A percentile compares a stretch with the other conserved stretches of the same genome.
phyloP scores from a whole-genome alignment of 2,797 vertebrate genomes.

The Ctenochaetus hawaiiensis region DNA sequence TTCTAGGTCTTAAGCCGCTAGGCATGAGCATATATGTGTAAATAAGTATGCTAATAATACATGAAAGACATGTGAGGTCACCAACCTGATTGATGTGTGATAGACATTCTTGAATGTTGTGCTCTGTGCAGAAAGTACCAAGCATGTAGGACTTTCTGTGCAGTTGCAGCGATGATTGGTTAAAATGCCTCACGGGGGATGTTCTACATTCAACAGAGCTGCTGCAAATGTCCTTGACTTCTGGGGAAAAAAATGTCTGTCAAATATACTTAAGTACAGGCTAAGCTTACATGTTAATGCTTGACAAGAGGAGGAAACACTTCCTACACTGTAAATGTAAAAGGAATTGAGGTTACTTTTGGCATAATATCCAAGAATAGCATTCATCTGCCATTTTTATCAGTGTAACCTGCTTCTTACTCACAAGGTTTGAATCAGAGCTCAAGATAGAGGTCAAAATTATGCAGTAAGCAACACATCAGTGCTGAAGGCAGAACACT shows the following conservation, averaged over 20 bases:
- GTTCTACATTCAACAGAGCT: conserved; percentile 87
- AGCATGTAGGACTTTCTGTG: conserved; percentile 85
- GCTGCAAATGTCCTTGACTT: conserved; percentile 72
- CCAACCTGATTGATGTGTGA: conserved; percentile 92
- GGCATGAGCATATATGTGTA: not conserved
- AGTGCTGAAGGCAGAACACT: conserved; percentile 1
- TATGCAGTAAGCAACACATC: conserved; percentile 3
- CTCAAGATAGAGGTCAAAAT: not conserved
- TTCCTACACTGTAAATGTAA: not conserved
- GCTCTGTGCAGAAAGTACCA: conserved; percentile 93
- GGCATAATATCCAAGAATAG: not conserved
- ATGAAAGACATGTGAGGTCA: not conserved
- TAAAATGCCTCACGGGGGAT: conserved; percentile 85
- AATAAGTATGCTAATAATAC: not conserved
- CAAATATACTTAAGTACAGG: conserved; percentile 6
- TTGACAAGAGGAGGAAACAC: not conserved
- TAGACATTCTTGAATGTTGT: conserved; percentile 93
- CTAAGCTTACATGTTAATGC: no score
- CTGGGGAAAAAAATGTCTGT: conserved; percentile 46
- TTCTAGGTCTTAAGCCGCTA: not conserved
- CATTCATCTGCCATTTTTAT: no score
- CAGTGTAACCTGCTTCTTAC: conserved; percentile 42
- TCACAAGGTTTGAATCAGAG: conserved; percentile 18
- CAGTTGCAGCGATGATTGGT: conserved; percentile 85
- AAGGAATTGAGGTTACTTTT: conserved; percentile 42